A percentile compares a stretch with the other conserved stretches of the same genome.
phyloP scores from a whole-genome alignment of 2,113 vertebrate genomes.

The Muscicapa adusta region DNA sequence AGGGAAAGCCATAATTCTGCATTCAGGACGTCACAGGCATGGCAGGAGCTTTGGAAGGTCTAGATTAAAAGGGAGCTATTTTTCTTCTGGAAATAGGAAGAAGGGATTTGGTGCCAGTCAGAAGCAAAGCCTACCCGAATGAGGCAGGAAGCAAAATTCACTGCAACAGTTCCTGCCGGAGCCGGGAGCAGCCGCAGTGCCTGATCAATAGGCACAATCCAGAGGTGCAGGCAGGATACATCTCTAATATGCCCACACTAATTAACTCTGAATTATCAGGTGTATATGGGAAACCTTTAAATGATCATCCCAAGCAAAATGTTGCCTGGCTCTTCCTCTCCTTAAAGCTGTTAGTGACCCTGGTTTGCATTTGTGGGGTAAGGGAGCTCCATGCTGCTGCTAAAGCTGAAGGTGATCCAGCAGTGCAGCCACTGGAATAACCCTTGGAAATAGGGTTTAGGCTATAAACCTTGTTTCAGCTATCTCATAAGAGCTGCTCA shows the following conservation, averaged over 20 bases:
- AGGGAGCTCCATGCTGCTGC: background rate
- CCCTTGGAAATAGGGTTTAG: constrained; percentile 58
- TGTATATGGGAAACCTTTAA: constrained; percentile 58
- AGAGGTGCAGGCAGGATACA: constrained; percentile 51
- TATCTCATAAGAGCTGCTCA: constrained; percentile 4
- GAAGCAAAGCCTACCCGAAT: constrained; percentile 60
- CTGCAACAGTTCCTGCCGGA: constrained; percentile 60
- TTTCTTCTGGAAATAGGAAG: constrained; percentile 50
- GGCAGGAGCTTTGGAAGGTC: constrained; percentile 57
- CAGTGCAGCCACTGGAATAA: constrained; percentile 25
- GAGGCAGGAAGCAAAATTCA: constrained; percentile 65
- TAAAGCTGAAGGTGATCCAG: constrained; percentile 16
- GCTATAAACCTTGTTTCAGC: constrained; percentile 42
- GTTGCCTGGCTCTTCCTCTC: background rate
- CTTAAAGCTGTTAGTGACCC: background rate
- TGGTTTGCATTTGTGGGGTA: background rate
- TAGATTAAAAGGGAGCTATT: constrained; percentile 40
- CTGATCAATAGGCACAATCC: constrained; percentile 61
- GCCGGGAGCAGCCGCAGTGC: constrained; percentile 14
- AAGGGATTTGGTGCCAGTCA: constrained; percentile 54
- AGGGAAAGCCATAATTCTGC: constrained; percentile 32
- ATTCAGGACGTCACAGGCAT: constrained; percentile 35
- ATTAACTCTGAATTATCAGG: constrained; percentile 73
- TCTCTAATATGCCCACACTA: constrained; percentile 50
- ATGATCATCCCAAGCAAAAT: constrained; percentile 5